A percentile compares a stretch with the other conserved stretches of the same genome.
Evolutionary conservation across 2,888 invertebrate genomes (phyloP).

Genomic region (Barypeithes pellucidus): DNA sequence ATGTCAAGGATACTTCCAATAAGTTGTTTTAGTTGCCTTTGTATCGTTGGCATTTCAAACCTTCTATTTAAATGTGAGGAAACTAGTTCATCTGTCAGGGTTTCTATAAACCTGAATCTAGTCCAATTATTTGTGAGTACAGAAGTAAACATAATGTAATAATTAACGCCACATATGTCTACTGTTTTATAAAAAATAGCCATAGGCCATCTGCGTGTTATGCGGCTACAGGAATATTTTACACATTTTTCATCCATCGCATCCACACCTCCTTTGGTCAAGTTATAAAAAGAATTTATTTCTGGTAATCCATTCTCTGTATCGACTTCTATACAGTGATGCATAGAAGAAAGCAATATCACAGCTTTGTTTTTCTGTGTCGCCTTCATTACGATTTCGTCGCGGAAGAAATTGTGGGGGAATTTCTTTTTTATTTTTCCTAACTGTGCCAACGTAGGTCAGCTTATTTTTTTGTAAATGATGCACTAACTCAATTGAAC

Average conservation of each 20-base stretch:
- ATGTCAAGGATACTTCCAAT: no score
- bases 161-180: neutral
- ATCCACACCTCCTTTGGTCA: constrained; percentile 49
- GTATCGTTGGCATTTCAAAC: no score
- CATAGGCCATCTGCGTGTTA: constrained; percentile 48
- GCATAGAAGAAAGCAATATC: constrained; percentile 32
- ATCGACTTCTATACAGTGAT: no score
- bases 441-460: constrained; percentile 19
- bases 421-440: constrained; percentile 24
- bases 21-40: no score
- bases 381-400: neutral
- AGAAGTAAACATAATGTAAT: neutral
- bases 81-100: neutral
- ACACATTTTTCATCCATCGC: constrained; percentile 20
- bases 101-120: neutral
- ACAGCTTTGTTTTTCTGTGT: constrained; percentile 39
- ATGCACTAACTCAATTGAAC: constrained; percentile 33
- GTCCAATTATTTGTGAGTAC: no score
- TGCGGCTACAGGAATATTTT: no score
- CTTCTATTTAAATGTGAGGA: no score
- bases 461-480: constrained; percentile 34
- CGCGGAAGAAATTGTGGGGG: constrained; percentile 2
- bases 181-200: constrained; percentile 35
- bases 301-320: no score
- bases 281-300: no score